Conservation (phyloP, 1,140 invertebrate genomes). For the Wiebesia pumilae region DNA sequence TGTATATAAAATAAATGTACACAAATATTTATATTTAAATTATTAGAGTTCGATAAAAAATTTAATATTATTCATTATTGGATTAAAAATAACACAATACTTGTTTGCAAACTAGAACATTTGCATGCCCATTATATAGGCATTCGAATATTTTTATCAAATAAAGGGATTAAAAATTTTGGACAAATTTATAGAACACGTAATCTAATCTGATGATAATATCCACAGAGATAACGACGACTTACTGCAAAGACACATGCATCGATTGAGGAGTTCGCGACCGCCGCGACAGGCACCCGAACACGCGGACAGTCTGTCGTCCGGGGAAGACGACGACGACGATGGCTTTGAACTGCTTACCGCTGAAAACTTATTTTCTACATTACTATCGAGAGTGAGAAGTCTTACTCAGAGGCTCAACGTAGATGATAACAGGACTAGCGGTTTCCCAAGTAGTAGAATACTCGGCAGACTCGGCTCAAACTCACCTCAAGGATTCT, state of each 20-base stretch:
- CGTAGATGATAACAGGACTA: constrained; percentile 82
- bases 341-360: constrained; percentile 93
- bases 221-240: constrained; percentile 68
- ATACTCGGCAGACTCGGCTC: constrained; percentile 70
- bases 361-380: constrained; percentile 92
- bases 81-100: too few species aligned
- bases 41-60: too few species aligned
- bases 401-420: constrained; percentile 89
- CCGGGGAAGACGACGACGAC: constrained; percentile 90
- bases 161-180: neutral
- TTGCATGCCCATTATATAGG: too few species aligned
- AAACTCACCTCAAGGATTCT: constrained; percentile 69
- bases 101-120: too few species aligned
- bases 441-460: constrained; percentile 77
- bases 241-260: constrained; percentile 79
- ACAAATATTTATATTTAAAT: too few species aligned
- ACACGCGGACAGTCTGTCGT: constrained; percentile 87
- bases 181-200: neutral
- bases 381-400: constrained; percentile 87
- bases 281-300: constrained; percentile 81
- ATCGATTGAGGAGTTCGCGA: constrained; percentile 84
- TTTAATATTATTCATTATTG: too few species aligned
- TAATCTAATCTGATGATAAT: neutral
- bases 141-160: too few species aligned
- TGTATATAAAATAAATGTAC: too few species aligned